Percentiles rank a stretch among this genome's conserved stretches.
Evolutionary conservation across 2,888 invertebrate species (phyloP).

Genomic region (Hypsopygia costalis): DNA sequence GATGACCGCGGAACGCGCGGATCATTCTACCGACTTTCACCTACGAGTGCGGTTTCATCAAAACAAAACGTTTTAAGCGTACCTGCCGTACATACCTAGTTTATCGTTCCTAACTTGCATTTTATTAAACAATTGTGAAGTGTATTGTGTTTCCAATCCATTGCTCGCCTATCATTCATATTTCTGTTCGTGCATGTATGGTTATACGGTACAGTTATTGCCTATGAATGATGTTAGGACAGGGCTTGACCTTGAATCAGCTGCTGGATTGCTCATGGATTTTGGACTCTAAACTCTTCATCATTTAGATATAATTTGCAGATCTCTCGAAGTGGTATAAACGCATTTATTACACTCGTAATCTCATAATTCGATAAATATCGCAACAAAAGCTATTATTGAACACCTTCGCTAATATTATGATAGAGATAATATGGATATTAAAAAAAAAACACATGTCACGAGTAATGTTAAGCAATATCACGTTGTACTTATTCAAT

Average conservation of each 20-base stretch:
- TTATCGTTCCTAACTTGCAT: not conserved
- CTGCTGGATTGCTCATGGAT: not conserved
- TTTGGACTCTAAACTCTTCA: not conserved
- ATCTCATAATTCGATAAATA: too few relatives aligned
- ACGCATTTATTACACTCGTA: too few relatives aligned
- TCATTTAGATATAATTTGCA: too few relatives aligned
- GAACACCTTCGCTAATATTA: too few relatives aligned
- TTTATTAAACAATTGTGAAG: not conserved
- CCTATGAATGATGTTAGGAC: not conserved
- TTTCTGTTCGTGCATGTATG: slow-evolving; percentile 37
- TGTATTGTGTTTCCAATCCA: not conserved
- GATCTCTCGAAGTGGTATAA: too few relatives aligned
- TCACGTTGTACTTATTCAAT: too few relatives aligned
- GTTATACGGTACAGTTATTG: slow-evolving; percentile 30
- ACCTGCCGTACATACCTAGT: slow-evolving; percentile 21
- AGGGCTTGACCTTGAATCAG: slow-evolving; percentile 1
- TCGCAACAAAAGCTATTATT: too few relatives aligned
- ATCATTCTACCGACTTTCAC: slow-evolving; percentile 59
- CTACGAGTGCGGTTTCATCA: slow-evolving; percentile 42
- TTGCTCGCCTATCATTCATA: slow-evolving; percentile 26
- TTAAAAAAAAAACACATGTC: too few relatives aligned
- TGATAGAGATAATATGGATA: too few relatives aligned
- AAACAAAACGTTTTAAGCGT: slow-evolving; percentile 40
- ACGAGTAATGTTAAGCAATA: too few relatives aligned
- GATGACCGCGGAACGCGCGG: slow-evolving; percentile 46